Evolutionary conservation across 2,113 vertebrate species (phyloP).

Genomic region (Salvator merianae): DNA sequence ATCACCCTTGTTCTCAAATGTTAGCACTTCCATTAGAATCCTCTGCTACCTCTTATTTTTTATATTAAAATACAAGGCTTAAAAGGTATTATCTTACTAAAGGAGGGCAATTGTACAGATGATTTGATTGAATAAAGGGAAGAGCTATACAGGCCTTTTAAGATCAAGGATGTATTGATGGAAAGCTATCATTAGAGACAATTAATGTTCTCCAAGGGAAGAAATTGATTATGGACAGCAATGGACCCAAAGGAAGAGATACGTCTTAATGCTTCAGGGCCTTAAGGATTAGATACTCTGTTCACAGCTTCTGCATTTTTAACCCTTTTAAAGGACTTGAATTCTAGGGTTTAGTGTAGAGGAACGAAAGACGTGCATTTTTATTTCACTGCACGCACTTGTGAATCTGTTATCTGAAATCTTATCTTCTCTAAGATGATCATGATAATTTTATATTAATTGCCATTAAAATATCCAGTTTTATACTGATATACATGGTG

Average conservation of each 20-base stretch:
- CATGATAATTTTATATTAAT: background rate
- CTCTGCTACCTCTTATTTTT: slow-evolving; percentile 91
- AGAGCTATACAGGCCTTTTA: slow-evolving; percentile 86
- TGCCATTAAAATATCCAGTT: background rate
- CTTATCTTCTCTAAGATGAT: background rate
- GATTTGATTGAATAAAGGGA: slow-evolving; percentile 94
- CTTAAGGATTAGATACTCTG: slow-evolving; percentile 80
- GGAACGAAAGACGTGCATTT: background rate
- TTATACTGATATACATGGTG: background rate
- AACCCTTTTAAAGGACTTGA: slow-evolving; percentile 71
- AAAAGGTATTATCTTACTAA: slow-evolving; percentile 92
- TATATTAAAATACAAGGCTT: slow-evolving; percentile 93
- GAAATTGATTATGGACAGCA: slow-evolving; percentile 93
- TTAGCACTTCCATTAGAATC: slow-evolving; percentile 86
- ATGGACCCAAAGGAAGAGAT: slow-evolving; percentile 83
- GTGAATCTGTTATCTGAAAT: background rate
- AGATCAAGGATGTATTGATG: slow-evolving; percentile 92
- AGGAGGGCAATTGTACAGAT: slow-evolving; percentile 86
- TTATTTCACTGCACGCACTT: background rate
- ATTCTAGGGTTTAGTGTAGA: slow-evolving; percentile 23
- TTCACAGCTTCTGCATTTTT: slow-evolving; percentile 79
- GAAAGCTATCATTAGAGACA: slow-evolving; percentile 97
- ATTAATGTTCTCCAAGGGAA: slow-evolving; percentile 89
- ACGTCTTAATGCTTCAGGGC: slow-evolving; percentile 81
- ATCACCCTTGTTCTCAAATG: slow-evolving; percentile 83